Conservation (phyloP, 2,113 vertebrate species). For the Nematolebias whitei region DNA sequence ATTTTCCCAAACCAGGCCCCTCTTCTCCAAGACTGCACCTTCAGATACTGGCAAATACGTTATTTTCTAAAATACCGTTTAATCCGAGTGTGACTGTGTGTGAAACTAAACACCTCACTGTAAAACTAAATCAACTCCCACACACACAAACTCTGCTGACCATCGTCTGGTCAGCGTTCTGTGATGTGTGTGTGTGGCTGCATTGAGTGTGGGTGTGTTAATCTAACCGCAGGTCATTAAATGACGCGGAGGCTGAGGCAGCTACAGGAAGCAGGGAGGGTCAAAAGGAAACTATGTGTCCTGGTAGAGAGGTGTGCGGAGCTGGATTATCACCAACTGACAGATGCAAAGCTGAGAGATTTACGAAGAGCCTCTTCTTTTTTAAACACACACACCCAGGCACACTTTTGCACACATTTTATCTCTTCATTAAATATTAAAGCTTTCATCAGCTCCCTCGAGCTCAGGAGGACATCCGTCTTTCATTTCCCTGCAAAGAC, state of each 20-base stretch:
- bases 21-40: too few species aligned
- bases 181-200: conserved; percentile 5
- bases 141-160: too few species aligned
- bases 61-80: too few species aligned
- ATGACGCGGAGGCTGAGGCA: conserved; percentile 42
- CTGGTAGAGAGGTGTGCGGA: conserved; percentile 21
- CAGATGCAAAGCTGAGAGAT: conserved; percentile 42
- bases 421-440: conserved; percentile 59
- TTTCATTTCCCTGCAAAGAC: conserved; percentile 37
- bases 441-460: conserved; percentile 20
- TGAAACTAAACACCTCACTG: too few species aligned
- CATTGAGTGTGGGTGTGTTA: conserved; percentile 18
- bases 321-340: conserved; percentile 19
- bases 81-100: too few species aligned
- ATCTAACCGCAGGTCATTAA: conserved; percentile 37
- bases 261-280: conserved; percentile 51
- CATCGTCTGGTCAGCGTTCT: conserved; percentile 20
- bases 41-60: too few species aligned
- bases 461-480: conserved; percentile 34
- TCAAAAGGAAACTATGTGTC: conserved; percentile 48
- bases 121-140: too few species aligned
- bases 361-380: conserved; percentile 31
- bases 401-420: not conserved
- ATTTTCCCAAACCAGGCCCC: too few species aligned
- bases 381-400: not conserved